phyloP scores from a whole-genome alignment of 2,888 invertebrate species.

The Parnassius orleans region DNA sequence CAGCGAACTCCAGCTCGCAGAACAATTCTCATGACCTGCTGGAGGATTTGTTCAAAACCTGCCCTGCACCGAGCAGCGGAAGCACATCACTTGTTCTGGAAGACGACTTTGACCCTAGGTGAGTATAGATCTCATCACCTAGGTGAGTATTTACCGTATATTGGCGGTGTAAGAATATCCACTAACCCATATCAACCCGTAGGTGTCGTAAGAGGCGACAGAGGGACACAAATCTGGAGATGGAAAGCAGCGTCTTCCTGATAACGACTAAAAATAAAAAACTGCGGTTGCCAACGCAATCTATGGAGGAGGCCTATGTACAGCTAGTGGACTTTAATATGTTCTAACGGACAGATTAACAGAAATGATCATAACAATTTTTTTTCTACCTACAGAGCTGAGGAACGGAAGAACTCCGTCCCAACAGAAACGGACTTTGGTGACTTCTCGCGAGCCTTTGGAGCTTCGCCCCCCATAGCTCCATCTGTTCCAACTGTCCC shows the following conservation, averaged over 20 bases:
- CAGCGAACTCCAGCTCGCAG: constrained; percentile 14
- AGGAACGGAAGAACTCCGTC: constrained; percentile 42
- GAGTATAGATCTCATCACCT: background rate
- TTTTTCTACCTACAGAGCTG: constrained; percentile 52
- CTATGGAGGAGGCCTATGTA: too few species aligned
- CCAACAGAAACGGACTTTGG: constrained; percentile 83
- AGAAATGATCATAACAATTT: too few species aligned
- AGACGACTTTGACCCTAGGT: constrained; percentile 84
- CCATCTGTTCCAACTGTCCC: background rate
- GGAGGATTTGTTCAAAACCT: constrained; percentile 81
- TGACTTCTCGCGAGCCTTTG: constrained; percentile 88
- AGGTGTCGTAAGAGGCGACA: too few species aligned
- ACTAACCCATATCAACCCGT: too few species aligned
- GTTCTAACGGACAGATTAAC: too few species aligned
- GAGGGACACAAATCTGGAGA: too few species aligned
- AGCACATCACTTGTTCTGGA: constrained; percentile 45
- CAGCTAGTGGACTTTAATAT: too few species aligned
- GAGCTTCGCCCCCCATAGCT: constrained; percentile 39
- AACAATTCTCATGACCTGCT: constrained; percentile 68
- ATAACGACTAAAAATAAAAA: too few species aligned
- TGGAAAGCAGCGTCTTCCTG: too few species aligned
- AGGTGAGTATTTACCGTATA: too few species aligned
- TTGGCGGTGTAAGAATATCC: too few species aligned
- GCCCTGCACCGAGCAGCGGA: constrained; percentile 48
- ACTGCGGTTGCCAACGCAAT: too few species aligned